phyloP scores from a whole-genome alignment of 2,888 invertebrate species.

The Drosophila koepferae region DNA sequence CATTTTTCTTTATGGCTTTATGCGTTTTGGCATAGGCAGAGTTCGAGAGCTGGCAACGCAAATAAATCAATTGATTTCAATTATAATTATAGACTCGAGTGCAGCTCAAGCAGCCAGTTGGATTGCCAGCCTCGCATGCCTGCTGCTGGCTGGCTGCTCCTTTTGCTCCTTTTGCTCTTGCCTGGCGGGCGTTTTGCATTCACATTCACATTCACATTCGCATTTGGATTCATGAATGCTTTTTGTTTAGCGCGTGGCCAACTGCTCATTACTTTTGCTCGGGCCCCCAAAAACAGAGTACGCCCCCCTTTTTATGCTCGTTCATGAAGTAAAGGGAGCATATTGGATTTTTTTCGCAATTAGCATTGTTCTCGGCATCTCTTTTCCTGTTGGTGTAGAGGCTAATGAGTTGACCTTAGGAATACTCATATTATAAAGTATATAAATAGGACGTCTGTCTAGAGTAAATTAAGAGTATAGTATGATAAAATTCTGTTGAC shows the following conservation, averaged over 20 bases:
- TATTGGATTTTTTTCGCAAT: background rate
- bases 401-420: background rate
- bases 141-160: slow-evolving; percentile 10
- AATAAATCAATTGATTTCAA: slow-evolving; percentile 85
- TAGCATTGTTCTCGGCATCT: background rate
- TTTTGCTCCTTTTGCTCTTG: slow-evolving; percentile 14
- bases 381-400: too few relatives aligned
- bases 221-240: slow-evolving; percentile 40
- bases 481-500: too few relatives aligned
- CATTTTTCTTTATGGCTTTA: slow-evolving; percentile 74
- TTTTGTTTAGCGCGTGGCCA: slow-evolving; percentile 72
- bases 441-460: background rate
- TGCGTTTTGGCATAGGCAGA: slow-evolving; percentile 73
- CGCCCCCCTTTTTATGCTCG: slow-evolving; percentile 48
- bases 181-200: slow-evolving; percentile 42
- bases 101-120: slow-evolving; percentile 34
- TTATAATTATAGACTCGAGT: slow-evolving; percentile 82
- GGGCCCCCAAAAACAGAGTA: slow-evolving; percentile 40
- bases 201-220: slow-evolving; percentile 14
- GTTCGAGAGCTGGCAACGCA: slow-evolving; percentile 65
- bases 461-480: background rate
- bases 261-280: slow-evolving; percentile 78
- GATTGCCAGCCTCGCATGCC: background rate
- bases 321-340: background rate
- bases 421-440: background rate